Conservation (phyloP, 2,888 invertebrate species). For the Hecatera dysodea region DNA sequence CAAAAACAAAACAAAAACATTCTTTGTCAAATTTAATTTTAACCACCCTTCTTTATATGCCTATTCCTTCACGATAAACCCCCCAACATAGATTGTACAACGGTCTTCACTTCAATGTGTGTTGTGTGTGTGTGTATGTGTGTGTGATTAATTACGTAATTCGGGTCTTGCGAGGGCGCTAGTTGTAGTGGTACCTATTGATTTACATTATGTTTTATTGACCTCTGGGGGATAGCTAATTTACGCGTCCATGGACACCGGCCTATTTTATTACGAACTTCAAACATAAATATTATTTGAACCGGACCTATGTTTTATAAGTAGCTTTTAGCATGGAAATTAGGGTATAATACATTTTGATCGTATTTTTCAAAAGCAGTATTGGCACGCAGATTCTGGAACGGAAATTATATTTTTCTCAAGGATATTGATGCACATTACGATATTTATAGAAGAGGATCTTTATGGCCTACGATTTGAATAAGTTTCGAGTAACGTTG, state of each 20-base stretch:
- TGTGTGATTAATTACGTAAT: slow-evolving; percentile 78
- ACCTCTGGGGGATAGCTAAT: slow-evolving; percentile 63
- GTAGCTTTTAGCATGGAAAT: slow-evolving; percentile 21
- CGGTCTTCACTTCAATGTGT: background rate
- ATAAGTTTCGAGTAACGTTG: too few species aligned
- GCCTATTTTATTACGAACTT: slow-evolving; percentile 52
- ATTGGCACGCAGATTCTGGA: background rate
- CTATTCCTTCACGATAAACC: slow-evolving; percentile 10
- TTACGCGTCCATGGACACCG: slow-evolving; percentile 55
- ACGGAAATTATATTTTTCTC: too few species aligned
- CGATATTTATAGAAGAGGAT: too few species aligned
- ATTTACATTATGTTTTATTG: slow-evolving; percentile 73
- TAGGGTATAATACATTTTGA: slow-evolving; percentile 9
- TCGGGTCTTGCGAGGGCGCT: slow-evolving; percentile 69
- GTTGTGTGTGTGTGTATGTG: slow-evolving; percentile 65
- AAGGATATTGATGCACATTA: too few species aligned
- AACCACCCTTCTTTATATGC: background rate
- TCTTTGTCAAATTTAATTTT: slow-evolving; percentile 4
- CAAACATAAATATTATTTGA: slow-evolving; percentile 54
- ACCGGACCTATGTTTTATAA: slow-evolving; percentile 6
- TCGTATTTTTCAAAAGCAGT: background rate
- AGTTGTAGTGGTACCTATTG: slow-evolving; percentile 71
- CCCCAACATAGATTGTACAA: slow-evolving; percentile 6
- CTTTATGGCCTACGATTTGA: too few species aligned
- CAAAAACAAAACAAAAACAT: background rate